Base-by-base conservation (phyloP, 2,888 invertebrate species). In the Zaprionus bogoriensis region DNA sequence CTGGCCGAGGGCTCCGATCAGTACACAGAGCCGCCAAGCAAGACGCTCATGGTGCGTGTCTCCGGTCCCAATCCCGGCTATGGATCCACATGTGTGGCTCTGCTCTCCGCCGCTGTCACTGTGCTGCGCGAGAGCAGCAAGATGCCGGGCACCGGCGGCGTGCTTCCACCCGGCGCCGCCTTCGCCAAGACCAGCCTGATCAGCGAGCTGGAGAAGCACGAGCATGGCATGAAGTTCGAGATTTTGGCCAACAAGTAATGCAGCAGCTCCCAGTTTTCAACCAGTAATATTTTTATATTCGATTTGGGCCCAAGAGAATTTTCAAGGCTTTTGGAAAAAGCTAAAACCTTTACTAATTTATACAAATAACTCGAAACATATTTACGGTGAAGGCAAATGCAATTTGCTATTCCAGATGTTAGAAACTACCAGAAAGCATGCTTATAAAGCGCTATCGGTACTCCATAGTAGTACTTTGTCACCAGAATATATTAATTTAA, bases 101-200 rank as follows among this genome's bases (percentile, higher is more conserved):
- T 97, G 63, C 92, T 98, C 4, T 92, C 94, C 63, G 92, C 95
- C 42, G 98, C 96, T 0, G 83, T 96, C 58, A 95, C 94, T 0
- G 91, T 98, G 47, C 91, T 98, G 9, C 93, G 93, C 17, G 97
- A 98, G 88, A 91, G 91, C 28, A 93, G 94, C 53, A 95, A 95
- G 84, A 93, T 98, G 92, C 97, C 98, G 0, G 89, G 92, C 45
- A 96, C 96, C 7, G 97, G 97, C 28, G 98, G 98, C 9, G 98
- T 98, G 1, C 92, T 95, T 59, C 93, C 98, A 0, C 96, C 98
- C 0, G 98, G 95, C 1, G 94, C 94, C 9, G 97, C 97, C 0
- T 99, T 98, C 91, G 92, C 92, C 0, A 93, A 96, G 69, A 98
- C 98, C 0, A 93, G 93, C 22, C 91, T 98, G 19, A 93, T 97